Conservation (phyloP, 2,888 invertebrate genomes). For the Ligdia adustata region DNA sequence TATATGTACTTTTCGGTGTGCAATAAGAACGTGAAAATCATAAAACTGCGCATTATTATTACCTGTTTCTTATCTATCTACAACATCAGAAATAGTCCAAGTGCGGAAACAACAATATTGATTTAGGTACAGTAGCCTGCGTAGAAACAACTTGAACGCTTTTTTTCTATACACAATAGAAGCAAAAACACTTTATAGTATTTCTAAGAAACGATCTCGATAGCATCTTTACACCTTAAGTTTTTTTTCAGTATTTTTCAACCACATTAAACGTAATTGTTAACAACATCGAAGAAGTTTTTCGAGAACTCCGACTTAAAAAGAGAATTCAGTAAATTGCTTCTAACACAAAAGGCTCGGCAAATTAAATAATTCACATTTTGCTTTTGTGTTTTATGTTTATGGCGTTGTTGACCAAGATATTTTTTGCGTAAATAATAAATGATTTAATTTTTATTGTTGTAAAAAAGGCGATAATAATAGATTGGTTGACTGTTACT, state of each 20-base stretch:
- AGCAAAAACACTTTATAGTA: slow-evolving; percentile 16
- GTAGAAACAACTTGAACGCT: too few species aligned
- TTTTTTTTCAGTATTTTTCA: slow-evolving; percentile 3
- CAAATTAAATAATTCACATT: slow-evolving; percentile 6
- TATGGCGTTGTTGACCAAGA: neutral
- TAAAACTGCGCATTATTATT: too few species aligned
- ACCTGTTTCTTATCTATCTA: too few species aligned
- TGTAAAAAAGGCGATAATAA: neutral
- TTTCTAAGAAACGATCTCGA: slow-evolving; percentile 12
- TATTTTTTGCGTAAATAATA: slow-evolving; percentile 1
- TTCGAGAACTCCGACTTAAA: slow-evolving; percentile 1
- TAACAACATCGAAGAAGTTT: neutral
- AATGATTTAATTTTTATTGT: slow-evolving; percentile 5
- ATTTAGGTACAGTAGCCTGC: too few species aligned
- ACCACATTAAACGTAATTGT: slow-evolving; percentile 7
- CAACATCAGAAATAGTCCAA: too few species aligned
- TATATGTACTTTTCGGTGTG: too few species aligned
- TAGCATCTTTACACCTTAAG: slow-evolving; percentile 2
- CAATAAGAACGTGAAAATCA: too few species aligned
- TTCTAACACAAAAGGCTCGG: neutral
- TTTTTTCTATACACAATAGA: slow-evolving; percentile 7
- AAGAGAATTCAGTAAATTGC: slow-evolving; percentile 4
- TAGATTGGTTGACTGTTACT: neutral
- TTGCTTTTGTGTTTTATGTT: slow-evolving; percentile 1
- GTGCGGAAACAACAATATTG: too few species aligned